Conservation (phyloP, 2,888 invertebrate genomes). For the Dione vanillae region DNA sequence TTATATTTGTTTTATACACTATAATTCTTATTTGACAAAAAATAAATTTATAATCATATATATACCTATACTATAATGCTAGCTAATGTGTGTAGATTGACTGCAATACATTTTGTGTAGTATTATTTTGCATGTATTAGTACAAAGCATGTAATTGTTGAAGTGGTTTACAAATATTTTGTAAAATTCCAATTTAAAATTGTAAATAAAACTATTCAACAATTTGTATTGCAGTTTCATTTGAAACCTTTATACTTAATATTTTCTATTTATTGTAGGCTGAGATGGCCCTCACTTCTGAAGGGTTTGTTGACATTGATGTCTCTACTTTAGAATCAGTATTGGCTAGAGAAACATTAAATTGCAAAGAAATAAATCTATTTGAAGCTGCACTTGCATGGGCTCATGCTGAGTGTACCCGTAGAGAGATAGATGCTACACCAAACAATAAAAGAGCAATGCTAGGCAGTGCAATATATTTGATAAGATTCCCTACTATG, state of each 20-base stretch:
- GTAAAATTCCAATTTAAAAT: conserved; percentile 62
- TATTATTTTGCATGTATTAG: conserved; percentile 63
- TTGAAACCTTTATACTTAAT: conserved; percentile 60
- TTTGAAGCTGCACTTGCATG: conserved; percentile 96
- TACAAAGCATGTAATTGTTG: conserved; percentile 66
- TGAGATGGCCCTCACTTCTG: conserved; percentile 97
- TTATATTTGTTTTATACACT: conserved; percentile 4
- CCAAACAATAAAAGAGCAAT: conserved; percentile 91
- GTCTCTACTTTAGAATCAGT: conserved; percentile 96
- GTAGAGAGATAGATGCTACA: conserved; percentile 92
- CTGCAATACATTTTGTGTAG: conserved; percentile 81
- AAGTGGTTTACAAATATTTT: conserved; percentile 60
- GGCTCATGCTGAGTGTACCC: conserved; percentile 95
- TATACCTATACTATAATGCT: background rate
- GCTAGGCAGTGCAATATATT: conserved; percentile 91
- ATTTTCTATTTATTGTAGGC: conserved; percentile 85
- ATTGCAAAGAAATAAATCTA: conserved; percentile 96
- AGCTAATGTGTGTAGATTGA: conserved; percentile 47
- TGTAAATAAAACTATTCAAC: conserved; percentile 74
- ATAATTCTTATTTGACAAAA: background rate
- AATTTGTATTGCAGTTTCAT: conserved; percentile 85
- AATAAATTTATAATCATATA: conserved; percentile 12
- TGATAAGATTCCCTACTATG: conserved; percentile 97
- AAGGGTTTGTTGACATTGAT: conserved; percentile 98
- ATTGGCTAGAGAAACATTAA: conserved; percentile 95